Base-by-base conservation (phyloP, 2,113 vertebrate genomes). In the crab-eating macaque (Macaca fascicularis) region DNA sequence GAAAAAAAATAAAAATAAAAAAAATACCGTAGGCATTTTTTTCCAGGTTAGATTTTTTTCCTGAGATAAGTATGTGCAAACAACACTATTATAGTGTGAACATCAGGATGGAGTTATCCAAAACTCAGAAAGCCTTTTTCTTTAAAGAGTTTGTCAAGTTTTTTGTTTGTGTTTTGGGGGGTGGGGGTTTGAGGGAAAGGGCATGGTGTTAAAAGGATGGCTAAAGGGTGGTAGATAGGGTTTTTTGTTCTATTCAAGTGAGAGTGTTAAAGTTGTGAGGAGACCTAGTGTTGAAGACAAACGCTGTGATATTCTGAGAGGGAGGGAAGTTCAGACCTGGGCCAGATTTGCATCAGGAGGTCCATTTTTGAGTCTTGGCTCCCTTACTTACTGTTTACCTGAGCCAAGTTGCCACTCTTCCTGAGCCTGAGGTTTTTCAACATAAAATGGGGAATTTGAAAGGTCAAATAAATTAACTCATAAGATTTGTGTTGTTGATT, bases 381-480 rank as follows among this genome's bases (percentile, higher is more conserved):
- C 13, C 35, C 43, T 76, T 25, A 43, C 40, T 67, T 89, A 50
- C 35, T 50, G 20, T 52, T 74, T 22, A 38, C 12, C 30, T 40
- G 23, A 82, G 27, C 61, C 81, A 52, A 50, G 19, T 43, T 70
- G n/a, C 43, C 55, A 43, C 32, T 11, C 79, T 91, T 93, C 72
- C 43, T 69, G 35, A 96, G 59, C 20, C 10, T 55, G 38, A 72
- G 35, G 85, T 96, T 93, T 45, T n/a, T 61, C 79, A 91, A 9
- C 20, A 50, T 79, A 59, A 94, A 74, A 69, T 8, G 8, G 35
- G 52, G 13, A 32, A 8, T 70, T 82, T 13, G 72, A 17, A 90
- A 94, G 59, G 45, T 83, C 57, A 81, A 38, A 25, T 50, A 16
- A 69, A 64, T 55, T 38, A 84, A 70, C 52, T 83, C 57, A 38